Evolutionary conservation across 2,888 invertebrate species (phyloP).

Genomic region (Eueremaeus valkanovi): DNA sequence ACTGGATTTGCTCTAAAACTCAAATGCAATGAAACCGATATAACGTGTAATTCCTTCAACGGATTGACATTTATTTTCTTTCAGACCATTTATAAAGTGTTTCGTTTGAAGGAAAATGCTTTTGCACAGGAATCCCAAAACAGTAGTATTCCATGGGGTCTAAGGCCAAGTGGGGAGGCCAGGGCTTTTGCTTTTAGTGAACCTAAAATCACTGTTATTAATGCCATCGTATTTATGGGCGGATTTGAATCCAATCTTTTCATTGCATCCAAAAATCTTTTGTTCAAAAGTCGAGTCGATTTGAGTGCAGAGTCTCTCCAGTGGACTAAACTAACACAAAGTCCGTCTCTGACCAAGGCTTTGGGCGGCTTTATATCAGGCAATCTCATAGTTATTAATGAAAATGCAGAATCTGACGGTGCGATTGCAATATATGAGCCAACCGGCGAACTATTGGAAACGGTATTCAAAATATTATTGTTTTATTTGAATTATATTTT

Average conservation of each 20-base stretch:
- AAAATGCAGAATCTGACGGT: not conserved
- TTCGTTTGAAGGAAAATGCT: not conserved
- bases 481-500: not conserved
- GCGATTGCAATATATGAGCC: not conserved
- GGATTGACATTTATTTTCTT: constrained; percentile 6
- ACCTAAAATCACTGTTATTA: not conserved
- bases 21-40: not conserved
- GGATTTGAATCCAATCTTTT: not conserved
- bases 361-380: not conserved
- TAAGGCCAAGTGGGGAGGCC: not conserved
- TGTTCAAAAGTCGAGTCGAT: not conserved
- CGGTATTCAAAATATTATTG: not conserved
- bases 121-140: not conserved
- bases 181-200: not conserved
- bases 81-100: not conserved
- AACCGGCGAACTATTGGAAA: not conserved
- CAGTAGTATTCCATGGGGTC: not conserved
- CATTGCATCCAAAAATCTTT: not conserved
- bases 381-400: not conserved
- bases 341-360: not conserved
- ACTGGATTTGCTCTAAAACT: not conserved
- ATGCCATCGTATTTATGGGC: not conserved
- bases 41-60: not conserved
- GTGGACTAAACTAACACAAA: not conserved
- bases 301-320: not conserved